Percentiles rank a stretch among this genome's conserved stretches.
Conservation (phyloP, 1,140 invertebrate genomes). For the Micrasema longulum region DNA sequence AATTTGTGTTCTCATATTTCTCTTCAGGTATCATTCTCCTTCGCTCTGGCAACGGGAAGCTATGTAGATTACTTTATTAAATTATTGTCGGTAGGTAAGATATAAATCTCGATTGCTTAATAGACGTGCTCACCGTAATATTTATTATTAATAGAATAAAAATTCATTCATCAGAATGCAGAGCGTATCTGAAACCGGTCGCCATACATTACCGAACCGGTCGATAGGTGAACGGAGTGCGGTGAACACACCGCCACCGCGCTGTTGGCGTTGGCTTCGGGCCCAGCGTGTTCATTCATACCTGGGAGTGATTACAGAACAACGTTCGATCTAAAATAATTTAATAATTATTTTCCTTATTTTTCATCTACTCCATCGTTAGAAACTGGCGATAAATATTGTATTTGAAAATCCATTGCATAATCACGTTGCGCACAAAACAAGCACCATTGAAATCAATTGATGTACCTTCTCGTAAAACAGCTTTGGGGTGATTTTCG, state of each 20-base stretch:
- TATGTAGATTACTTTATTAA: conserved; percentile 49
- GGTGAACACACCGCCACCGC: background rate
- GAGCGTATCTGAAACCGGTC: conserved; percentile 34
- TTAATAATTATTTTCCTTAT: no score
- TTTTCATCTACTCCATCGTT: no score
- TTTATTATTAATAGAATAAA: conserved; percentile 43
- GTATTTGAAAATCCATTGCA: no score
- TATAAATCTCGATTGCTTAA: conserved; percentile 37
- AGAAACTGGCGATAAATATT: no score
- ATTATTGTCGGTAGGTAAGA: conserved; percentile 35
- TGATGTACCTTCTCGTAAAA: no score
- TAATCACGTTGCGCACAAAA: no score
- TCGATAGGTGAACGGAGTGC: background rate
- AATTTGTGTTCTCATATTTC: no score
- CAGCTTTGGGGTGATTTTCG: no score
- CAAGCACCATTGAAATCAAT: no score
- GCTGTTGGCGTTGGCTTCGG: no score
- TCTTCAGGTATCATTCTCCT: no score
- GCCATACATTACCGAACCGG: conserved; percentile 41
- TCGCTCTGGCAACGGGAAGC: background rate
- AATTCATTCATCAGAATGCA: conserved; percentile 53
- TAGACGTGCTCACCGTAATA: conserved; percentile 28
- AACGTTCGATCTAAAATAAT: conserved; percentile 2
- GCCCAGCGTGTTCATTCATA: conserved; percentile 3
- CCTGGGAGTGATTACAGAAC: conserved; percentile 1